Conservation (phyloP, 2,797 vertebrate species). For the Uromys caudimaculatus region DNA sequence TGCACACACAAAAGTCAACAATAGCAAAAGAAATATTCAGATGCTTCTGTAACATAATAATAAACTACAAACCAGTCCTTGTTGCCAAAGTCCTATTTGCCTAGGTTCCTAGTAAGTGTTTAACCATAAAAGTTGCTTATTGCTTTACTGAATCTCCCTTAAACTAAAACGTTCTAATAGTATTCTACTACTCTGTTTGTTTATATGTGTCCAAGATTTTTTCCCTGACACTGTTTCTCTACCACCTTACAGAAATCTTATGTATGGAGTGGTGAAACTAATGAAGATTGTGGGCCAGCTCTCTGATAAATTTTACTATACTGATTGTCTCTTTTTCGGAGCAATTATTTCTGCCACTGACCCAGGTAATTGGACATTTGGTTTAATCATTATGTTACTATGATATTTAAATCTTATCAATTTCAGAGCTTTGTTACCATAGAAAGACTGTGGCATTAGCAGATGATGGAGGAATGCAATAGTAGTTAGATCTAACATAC, state of each 20-base stretch:
- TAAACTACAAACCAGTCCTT: not conserved
- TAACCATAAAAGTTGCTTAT: not conserved
- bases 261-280: slow-evolving; percentile 98
- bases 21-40: not conserved
- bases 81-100: slow-evolving; percentile 12
- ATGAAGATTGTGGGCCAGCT: slow-evolving; percentile 96
- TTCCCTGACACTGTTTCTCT: slow-evolving; percentile 34
- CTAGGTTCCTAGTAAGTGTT: not conserved
- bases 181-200: slow-evolving; percentile 14
- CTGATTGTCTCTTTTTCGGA: slow-evolving; percentile 98
- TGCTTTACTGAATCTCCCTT: not conserved
- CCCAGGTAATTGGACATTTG: slow-evolving; percentile 91
- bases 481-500: not conserved
- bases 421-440: not conserved
- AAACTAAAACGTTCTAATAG: not conserved
- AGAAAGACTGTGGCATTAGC: not conserved
- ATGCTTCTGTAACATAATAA: slow-evolving; percentile 7
- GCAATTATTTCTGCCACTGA: slow-evolving; percentile 98
- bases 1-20: not conserved
- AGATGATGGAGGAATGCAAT: not conserved
- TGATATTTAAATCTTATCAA: slow-evolving; percentile 49
- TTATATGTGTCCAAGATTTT: not conserved
- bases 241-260: slow-evolving; percentile 92
- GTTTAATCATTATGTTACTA: slow-evolving; percentile 17
- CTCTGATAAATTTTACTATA: slow-evolving; percentile 97